These are phyloP conservation scores for Microplitis demolitor DNA, from an alignment of 1,140 invertebrate species.

Conservation along the genomic window DNA sequence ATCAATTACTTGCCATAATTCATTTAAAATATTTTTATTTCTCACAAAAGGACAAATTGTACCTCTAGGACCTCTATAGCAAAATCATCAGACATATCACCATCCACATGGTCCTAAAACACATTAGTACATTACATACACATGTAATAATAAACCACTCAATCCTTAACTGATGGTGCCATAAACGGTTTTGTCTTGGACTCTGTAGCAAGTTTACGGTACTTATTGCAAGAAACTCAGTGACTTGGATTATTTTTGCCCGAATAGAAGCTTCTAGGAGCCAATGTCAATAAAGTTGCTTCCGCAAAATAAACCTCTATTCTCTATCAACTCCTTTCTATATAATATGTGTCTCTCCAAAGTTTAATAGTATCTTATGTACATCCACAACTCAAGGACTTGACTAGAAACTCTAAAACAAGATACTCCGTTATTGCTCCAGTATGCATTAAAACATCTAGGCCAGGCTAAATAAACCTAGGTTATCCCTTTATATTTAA, in stretches of 20 bases:
- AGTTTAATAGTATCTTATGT: not conserved
- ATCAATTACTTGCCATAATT: too few relatives aligned
- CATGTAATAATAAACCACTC: too few relatives aligned
- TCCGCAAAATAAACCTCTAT: not conserved
- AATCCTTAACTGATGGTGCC: not conserved
- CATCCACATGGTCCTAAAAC: too few relatives aligned
- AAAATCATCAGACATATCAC: not conserved
- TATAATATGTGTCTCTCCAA: not conserved
- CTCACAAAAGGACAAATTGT: too few relatives aligned
- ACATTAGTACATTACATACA: too few relatives aligned
- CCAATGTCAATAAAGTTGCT: slow-evolving; percentile 11
- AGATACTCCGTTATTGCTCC: slow-evolving; percentile 26
- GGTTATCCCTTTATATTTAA: not conserved
- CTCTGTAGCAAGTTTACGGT: slow-evolving; percentile 14
- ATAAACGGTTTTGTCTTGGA: not conserved
- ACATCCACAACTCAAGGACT: not conserved
- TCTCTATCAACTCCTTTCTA: not conserved
- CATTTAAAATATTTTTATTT: too few relatives aligned
- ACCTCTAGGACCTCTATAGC: too few relatives aligned
- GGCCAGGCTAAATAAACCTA: slow-evolving; percentile 8
- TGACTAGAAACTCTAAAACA: not conserved
- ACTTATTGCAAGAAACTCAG: slow-evolving; percentile 17
- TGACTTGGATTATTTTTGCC: slow-evolving; percentile 19
- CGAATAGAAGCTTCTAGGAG: not conserved
- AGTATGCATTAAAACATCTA: slow-evolving; percentile 24